Evolutionary conservation across 2,888 invertebrate species (phyloP).

Genomic region (Hirtodrosophila histrioides): DNA sequence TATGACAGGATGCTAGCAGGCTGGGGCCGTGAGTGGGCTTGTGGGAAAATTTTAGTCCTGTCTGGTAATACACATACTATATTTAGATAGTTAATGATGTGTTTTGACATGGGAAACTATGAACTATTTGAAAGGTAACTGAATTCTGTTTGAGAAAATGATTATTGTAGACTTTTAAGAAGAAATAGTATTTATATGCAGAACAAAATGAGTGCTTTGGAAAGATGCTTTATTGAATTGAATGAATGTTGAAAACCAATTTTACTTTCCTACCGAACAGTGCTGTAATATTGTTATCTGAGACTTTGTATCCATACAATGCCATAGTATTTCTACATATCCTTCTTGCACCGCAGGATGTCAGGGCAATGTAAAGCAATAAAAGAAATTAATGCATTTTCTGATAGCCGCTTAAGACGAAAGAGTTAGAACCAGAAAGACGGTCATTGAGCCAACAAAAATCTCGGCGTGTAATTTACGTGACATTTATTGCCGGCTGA

Average conservation of each 20-base stretch:
- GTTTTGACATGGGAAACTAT: constrained; percentile 36
- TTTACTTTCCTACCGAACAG: too few species aligned
- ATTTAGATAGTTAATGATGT: constrained; percentile 41
- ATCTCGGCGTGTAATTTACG: constrained; percentile 59
- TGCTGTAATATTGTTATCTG: too few species aligned
- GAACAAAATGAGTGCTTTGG: too few species aligned
- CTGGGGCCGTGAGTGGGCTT: constrained; percentile 45
- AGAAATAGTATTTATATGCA: too few species aligned
- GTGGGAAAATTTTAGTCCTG: constrained; percentile 65
- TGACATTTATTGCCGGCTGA: constrained; percentile 50
- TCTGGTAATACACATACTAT: constrained; percentile 11
- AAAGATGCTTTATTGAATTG: neutral
- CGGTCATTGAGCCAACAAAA: constrained; percentile 18
- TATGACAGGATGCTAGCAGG: constrained; percentile 76
- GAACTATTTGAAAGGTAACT: neutral
- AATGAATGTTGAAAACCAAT: too few species aligned
- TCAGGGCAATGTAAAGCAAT: constrained; percentile 14
- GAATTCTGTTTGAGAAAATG: neutral
- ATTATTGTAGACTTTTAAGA: neutral
- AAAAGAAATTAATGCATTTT: constrained; percentile 44
- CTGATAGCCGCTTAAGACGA: constrained; percentile 35
- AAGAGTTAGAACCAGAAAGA: constrained; percentile 2
- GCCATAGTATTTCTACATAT: neutral
- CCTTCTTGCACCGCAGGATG: constrained; percentile 3
- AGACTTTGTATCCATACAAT: neutral